These are phyloP conservation scores for Enoplosus armatus DNA, from an alignment of 2,797 vertebrate species.

Conservation along the genomic window DNA sequence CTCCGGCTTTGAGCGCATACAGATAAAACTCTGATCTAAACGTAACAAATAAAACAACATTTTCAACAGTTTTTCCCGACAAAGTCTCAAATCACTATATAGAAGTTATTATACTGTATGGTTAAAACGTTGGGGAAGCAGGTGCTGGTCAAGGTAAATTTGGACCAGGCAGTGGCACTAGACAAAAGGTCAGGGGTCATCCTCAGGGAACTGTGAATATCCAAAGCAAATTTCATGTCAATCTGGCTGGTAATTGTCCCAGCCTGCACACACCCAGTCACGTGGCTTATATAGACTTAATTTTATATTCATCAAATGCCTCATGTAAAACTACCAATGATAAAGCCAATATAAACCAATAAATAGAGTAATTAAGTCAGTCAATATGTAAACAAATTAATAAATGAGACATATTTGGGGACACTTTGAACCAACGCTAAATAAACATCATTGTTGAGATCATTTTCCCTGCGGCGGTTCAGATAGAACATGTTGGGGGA, in stretches of 20 bases:
- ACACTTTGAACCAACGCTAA: conserved; percentile 8
- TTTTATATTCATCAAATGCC: no score
- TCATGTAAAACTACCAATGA: not conserved
- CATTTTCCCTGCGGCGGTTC: not conserved
- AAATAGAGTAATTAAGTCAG: not conserved
- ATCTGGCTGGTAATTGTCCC: not conserved
- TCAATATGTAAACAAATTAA: not conserved
- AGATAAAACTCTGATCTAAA: no score
- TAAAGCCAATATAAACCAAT: not conserved
- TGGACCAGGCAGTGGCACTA: not conserved
- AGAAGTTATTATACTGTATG: no score
- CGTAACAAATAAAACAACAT: not conserved
- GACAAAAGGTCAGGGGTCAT: not conserved
- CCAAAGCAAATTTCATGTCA: not conserved
- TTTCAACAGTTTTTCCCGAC: not conserved
- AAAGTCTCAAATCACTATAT: no score
- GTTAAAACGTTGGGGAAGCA: not conserved
- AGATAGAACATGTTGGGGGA: not conserved
- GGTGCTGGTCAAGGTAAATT: not conserved
- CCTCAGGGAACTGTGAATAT: not conserved
- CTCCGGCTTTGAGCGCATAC: no score
- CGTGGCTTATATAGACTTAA: no score
- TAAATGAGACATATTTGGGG: not conserved
- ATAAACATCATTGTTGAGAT: not conserved
- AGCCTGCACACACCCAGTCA: no score